Evolutionary conservation across 1,140 invertebrate genomes (phyloP).

Genomic region (Solenopsis invicta): DNA sequence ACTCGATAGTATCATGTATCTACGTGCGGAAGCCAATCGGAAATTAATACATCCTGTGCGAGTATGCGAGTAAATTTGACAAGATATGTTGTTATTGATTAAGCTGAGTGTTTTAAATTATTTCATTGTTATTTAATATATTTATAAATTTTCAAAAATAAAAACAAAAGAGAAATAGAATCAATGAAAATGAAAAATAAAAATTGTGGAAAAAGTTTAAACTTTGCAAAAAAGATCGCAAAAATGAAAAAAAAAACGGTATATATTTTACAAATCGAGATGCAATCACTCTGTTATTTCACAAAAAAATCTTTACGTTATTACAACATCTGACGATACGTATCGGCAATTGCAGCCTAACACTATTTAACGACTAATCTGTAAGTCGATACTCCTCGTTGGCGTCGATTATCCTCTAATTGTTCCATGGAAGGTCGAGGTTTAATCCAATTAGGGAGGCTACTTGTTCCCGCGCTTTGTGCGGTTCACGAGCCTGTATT

Average conservation of each 20-base stretch:
- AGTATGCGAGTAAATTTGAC: neutral
- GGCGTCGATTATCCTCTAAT: conserved; percentile 55
- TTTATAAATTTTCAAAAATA: neutral
- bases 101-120: neutral
- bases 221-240: neutral
- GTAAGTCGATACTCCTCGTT: conserved; percentile 35
- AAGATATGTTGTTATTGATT: neutral
- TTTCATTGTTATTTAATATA: neutral
- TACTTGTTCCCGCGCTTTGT: neutral
- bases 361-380: conserved; percentile 51
- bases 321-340: conserved; percentile 35
- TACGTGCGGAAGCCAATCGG: neutral
- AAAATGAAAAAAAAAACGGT: neutral
- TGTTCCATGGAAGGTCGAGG: neutral
- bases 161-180: neutral
- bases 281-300: conserved; percentile 4
- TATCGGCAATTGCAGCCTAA: conserved; percentile 33
- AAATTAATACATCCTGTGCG: conserved; percentile 22
- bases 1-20: conserved; percentile 15
- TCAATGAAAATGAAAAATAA: neutral
- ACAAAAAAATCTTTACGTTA: neutral
- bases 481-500: neutral
- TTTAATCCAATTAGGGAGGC: conserved; percentile 55
- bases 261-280: neutral
- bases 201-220: neutral